Evolutionary conservation across 2,113 vertebrate genomes (phyloP).

Genomic region (Nyctibius bracteatus): DNA sequence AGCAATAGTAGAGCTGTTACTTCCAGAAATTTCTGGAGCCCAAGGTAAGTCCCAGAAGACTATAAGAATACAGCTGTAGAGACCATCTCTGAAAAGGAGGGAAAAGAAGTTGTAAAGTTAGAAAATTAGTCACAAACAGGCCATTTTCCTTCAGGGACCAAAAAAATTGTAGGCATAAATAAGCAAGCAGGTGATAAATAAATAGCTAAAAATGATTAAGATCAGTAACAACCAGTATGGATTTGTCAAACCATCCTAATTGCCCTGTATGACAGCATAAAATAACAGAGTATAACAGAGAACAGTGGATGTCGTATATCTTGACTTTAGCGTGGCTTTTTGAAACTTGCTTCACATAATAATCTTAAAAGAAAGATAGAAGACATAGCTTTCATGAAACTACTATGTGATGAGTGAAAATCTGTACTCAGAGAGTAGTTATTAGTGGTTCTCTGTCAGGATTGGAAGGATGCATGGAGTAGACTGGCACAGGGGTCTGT

Average conservation of each 20-base stretch:
- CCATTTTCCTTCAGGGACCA: neutral
- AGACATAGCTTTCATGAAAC: neutral
- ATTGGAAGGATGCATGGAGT: neutral
- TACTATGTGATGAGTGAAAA: neutral
- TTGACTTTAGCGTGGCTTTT: neutral
- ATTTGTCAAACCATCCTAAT: neutral
- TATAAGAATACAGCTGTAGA: neutral
- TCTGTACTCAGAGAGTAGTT: neutral
- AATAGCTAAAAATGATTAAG: neutral
- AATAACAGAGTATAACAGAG: neutral
- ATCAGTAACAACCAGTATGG: neutral
- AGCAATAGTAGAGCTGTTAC: neutral
- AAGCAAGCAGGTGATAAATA: neutral
- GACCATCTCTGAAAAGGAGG: neutral
- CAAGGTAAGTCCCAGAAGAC: neutral
- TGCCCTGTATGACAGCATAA: neutral
- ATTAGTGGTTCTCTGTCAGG: neutral
- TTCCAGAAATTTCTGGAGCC: neutral
- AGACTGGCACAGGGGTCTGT: neutral
- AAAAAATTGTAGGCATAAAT: neutral
- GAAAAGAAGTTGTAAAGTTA: neutral
- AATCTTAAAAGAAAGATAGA: neutral
- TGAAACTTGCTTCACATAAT: neutral
- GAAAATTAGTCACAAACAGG: neutral
- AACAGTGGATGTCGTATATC: neutral